Percentiles rank a stretch among this genome's conserved stretches.
Evolutionary conservation across 2,113 vertebrate genomes (phyloP).

Genomic region (Sisor rabdophorus): DNA sequence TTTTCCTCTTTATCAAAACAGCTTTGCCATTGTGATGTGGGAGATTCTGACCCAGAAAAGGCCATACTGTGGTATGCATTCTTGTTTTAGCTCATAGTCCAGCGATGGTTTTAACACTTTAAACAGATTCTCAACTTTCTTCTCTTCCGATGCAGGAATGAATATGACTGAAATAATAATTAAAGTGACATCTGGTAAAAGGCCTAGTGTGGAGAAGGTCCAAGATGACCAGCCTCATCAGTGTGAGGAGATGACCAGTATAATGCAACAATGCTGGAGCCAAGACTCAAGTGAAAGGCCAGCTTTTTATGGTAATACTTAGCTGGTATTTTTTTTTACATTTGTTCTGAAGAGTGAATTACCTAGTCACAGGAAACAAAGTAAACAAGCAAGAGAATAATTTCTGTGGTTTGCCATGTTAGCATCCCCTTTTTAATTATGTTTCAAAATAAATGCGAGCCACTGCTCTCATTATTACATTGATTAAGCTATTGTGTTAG

Average conservation of each 20-base stretch:
- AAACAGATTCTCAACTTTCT: slow-evolving; percentile 3
- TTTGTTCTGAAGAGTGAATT: not conserved
- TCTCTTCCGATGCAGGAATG: slow-evolving; percentile 62
- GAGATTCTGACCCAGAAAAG: slow-evolving; percentile 85
- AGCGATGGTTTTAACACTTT: not conserved
- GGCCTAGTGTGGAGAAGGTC: slow-evolving; percentile 69
- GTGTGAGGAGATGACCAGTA: slow-evolving; percentile 71
- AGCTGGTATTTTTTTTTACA: not conserved
- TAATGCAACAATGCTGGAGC: slow-evolving; percentile 82
- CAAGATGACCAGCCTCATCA: slow-evolving; percentile 68
- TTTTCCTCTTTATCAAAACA: slow-evolving; percentile 51
- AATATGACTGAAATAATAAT: slow-evolving; percentile 75
- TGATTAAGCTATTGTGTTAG: slow-evolving; percentile 1
- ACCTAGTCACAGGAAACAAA: not conserved
- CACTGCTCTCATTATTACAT: slow-evolving; percentile 6
- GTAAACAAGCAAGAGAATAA: not conserved
- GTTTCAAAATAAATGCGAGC: slow-evolving; percentile 12
- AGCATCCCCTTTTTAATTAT: slow-evolving; percentile 18
- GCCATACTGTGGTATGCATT: slow-evolving; percentile 72
- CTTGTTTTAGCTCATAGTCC: not conserved
- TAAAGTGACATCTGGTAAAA: slow-evolving; percentile 71
- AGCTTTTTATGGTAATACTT: slow-evolving; percentile 61
- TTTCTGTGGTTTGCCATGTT: not conserved
- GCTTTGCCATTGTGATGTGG: slow-evolving; percentile 84
- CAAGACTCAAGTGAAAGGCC: slow-evolving; percentile 73